Percentiles rank a stretch among this genome's conserved stretches.
Conservation (phyloP, 1,140 invertebrate species). For the Pygmarrhopalites habei region DNA sequence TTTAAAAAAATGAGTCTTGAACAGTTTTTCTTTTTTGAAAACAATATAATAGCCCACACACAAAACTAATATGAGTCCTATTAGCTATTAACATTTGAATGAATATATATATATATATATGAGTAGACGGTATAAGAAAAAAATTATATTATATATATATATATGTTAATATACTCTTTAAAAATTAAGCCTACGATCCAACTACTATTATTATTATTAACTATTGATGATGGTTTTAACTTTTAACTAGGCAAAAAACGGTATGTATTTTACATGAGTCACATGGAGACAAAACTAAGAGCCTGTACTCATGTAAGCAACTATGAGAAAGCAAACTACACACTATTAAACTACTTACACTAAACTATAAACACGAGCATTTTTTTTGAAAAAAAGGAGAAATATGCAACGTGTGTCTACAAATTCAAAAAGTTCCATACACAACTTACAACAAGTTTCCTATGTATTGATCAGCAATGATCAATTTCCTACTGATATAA, state of each 20-base stretch:
- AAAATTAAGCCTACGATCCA: neutral
- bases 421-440: conserved; percentile 31
- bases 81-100: neutral
- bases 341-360: neutral
- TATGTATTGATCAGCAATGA: conserved; percentile 23
- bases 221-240: neutral
- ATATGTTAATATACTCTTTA: neutral
- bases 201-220: neutral
- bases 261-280: conserved; percentile 5
- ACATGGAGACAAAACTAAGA: neutral
- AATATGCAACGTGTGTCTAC: neutral
- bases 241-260: neutral
- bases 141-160: neutral
- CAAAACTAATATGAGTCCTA: conserved; percentile 10
- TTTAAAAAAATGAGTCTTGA: too few relatives aligned
- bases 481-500: conserved; percentile 29
- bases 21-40: too few relatives aligned
- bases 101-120: neutral
- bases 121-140: neutral
- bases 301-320: conserved; percentile 12
- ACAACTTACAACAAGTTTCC: conserved; percentile 25
- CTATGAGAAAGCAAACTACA: conserved; percentile 10
- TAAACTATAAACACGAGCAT: conserved; percentile 1
- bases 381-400: neutral
- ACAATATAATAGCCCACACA: too few relatives aligned